Percentiles rank a stretch among this genome's conserved stretches.
Conservation (phyloP, 2,797 vertebrate species). For the Semaprochilodus insignis region DNA sequence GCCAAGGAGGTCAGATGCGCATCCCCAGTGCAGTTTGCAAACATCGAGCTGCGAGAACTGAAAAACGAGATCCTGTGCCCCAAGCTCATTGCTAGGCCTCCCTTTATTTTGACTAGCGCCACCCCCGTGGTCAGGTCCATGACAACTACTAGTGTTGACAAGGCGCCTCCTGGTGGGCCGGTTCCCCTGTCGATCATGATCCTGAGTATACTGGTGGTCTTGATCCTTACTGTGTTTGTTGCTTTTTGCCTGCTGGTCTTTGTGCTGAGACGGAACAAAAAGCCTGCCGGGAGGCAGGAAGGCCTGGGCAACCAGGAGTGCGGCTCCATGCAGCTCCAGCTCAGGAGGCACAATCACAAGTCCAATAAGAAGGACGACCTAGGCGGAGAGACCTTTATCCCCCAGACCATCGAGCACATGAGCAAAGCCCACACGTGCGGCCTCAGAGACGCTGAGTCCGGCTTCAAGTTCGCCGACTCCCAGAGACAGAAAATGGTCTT, state of each 20-base stretch:
- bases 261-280: conserved; percentile 95
- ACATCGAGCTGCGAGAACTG: conserved; percentile 91
- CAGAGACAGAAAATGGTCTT: conserved; percentile 93
- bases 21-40: conserved; percentile 95
- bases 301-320: conserved; percentile 92
- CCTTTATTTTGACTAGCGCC: conserved; percentile 85
- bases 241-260: conserved; percentile 98
- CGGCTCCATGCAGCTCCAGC: conserved; percentile 91
- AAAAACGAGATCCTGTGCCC: conserved; percentile 98
- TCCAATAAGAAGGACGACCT: conserved; percentile 90
- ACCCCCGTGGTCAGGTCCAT: conserved; percentile 83
- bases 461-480: conserved; percentile 90
- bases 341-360: conserved; percentile 90
- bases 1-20: conserved; percentile 94
- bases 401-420: conserved; percentile 98
- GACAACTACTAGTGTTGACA: conserved; percentile 88
- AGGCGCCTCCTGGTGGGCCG: conserved; percentile 91
- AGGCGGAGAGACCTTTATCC: conserved; percentile 93
- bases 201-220: conserved; percentile 96
- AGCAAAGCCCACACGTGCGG: conserved; percentile 96
- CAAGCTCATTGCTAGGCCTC: conserved; percentile 89
- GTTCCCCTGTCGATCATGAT: conserved; percentile 98
- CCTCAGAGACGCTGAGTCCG: conserved; percentile 90
- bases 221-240: conserved; percentile 97
- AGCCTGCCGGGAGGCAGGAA: conserved; percentile 89